Evolutionary conservation across 2,797 vertebrate genomes (phyloP), one percentile per base, ranked within the genome.

Genomic region (Sphaeramia orbicularis): DNA sequence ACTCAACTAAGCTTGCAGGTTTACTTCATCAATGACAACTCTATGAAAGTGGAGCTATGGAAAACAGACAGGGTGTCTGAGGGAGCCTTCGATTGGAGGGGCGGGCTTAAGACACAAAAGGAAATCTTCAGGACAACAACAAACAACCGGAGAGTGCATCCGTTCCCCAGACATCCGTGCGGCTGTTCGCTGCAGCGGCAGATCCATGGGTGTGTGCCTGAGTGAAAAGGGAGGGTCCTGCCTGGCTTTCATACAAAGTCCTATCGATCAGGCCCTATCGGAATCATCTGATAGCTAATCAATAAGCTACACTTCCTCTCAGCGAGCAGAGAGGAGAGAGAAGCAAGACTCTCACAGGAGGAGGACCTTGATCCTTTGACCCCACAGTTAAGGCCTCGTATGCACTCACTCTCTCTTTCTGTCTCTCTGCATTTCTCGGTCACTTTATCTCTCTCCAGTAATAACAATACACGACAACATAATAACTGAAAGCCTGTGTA

Each of bases 281-380:
- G 91, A 94, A 94, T 94, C 89, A 92, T 94, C 93, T 93, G 93
- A 95, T 94, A 93, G 93, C 87, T 93, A 93, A 94, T 95, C 94
- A 83, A 94, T 94, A 69, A 54, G 71, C 91, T 92, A 89, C 87
- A 92, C 93, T 93, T 94, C 91, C 93, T 93, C 93, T 91, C 82
- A 76, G 81, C 72, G 40, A 77, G 71, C 83, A n/a, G 71, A 50
- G 72, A 81, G 70, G 55, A 67, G 80, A 75, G 64, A 71, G 75
- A 76, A 71, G 74, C 75, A 47, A 11, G 36, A 78, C 81, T 89
- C 82, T 91, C 87, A 84, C 85, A 79, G 63, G 83, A 81, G 60
- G 76, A 71, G 80, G 83, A 90, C 91, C 92, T 93, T 93, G 87
- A 94, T 93, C 87, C 78, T 74, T 74, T 83, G 83, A 91, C 90